Evolutionary conservation across 2,888 invertebrate species (phyloP).

Genomic region (Noctua janthe): DNA sequence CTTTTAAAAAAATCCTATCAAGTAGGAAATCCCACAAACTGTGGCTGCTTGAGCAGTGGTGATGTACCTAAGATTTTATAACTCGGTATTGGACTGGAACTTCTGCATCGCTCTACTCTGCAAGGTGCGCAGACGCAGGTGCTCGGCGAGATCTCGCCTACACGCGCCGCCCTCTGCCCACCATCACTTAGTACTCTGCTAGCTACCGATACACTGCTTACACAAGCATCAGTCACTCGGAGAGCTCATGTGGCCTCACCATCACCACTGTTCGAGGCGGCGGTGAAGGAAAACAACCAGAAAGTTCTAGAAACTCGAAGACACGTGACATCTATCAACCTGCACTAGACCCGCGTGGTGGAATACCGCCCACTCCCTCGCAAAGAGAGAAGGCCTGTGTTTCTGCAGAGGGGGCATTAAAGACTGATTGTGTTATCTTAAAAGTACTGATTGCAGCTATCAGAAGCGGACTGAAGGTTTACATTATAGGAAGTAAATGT

Average conservation of each 20-base stretch:
- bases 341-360: neutral
- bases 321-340: neutral
- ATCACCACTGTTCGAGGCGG: neutral
- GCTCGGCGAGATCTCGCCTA: constrained; percentile 45
- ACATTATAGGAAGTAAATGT: neutral
- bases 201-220: neutral
- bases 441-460: neutral
- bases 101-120: neutral
- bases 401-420: neutral
- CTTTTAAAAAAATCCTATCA: no score
- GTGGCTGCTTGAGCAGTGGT: neutral
- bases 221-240: neutral
- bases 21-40: no score
- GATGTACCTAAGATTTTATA: neutral
- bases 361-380: neutral
- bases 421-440: neutral
- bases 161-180: constrained; percentile 40
- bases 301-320: neutral
- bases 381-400: neutral
- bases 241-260: neutral
- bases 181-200: constrained; percentile 10
- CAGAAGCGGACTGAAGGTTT: neutral
- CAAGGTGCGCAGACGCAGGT: constrained; percentile 37
- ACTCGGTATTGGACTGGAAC: neutral
- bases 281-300: neutral